Evolutionary conservation across 2,888 invertebrate genomes (phyloP), one percentile per base, ranked within the genome.

Genomic region (Criorhina ranunculi): DNA sequence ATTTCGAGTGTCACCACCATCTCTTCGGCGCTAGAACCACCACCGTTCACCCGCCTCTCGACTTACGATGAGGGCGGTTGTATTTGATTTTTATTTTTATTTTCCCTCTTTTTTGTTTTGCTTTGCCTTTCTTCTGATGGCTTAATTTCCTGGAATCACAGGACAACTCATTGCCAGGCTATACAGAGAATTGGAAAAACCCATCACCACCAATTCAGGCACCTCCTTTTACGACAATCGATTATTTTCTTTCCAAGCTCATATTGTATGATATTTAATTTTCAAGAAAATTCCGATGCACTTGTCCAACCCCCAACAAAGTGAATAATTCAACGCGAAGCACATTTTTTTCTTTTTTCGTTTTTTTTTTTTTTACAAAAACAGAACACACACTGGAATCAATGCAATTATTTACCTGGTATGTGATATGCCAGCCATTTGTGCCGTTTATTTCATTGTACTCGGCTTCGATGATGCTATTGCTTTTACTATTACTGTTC

Each of bases 341-440:
- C 69, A 77, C 69, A 60, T 77, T 59, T 75, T 44, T 51, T 24
- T 15, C 37, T 55, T 31, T 1, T 31, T 12, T 1, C 19, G 9
- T 70, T 19, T 59, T 19, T 24, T 64, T 62, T 42, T 55, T 31
- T 15, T 33, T 35, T 15, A 40, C 11, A 24, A 24, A 37, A n/a
- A 55, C 46, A 42, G 49, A n/a, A 42, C 49, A 60, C 42, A 44
- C 51, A 73, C 37, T 53, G 19, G 69, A 24, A 51, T 51, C 31
- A 31, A 40, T 40, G 76, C 42, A 49, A 69, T 77, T 60, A 78
- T 57, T 86, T 92, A 96, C 96, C 95, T 95, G 95, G 92, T 94
- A 96, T 87, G 95, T 92, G 87, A 93, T 91, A 86, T 94, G 92
- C 96, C 96, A 96, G 87, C 94, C 95, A 90, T 94, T 94, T 89